These are phyloP conservation scores for Stegastes partitus DNA, from an alignment of 2,113 vertebrate species.

Conservation along the genomic window DNA sequence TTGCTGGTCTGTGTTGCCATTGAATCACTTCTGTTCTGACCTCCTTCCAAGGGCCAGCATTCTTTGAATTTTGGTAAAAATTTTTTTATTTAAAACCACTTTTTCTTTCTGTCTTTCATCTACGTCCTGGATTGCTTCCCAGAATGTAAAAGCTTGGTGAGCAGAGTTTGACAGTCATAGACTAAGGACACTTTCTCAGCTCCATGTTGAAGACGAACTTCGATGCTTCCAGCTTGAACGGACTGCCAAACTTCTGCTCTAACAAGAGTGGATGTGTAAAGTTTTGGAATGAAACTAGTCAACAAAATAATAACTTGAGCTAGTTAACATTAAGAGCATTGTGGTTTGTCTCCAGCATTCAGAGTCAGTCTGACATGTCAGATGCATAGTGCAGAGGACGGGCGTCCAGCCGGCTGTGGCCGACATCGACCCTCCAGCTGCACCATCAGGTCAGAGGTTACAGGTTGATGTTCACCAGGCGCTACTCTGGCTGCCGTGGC, in stretches of 20 bases:
- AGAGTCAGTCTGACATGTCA: slow-evolving; percentile 20
- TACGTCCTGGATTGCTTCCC: no score
- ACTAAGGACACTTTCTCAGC: no score
- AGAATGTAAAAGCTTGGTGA: no score
- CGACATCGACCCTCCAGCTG: not conserved
- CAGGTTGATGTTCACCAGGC: slow-evolving; percentile 85
- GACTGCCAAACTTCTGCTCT: not conserved
- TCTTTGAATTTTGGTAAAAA: no score
- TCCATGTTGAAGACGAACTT: not conserved
- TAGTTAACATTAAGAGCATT: slow-evolving; percentile 41
- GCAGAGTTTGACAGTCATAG: no score
- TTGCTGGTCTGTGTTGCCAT: no score
- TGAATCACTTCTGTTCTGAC: no score
- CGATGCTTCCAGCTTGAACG: not conserved
- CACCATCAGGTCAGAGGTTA: not conserved
- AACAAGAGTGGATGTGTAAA: not conserved
- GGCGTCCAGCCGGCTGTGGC: not conserved
- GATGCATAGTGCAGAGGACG: not conserved
- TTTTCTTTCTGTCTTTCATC: no score
- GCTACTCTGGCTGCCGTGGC: slow-evolving; percentile 90
- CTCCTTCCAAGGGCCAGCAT: no score
- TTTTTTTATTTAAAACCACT: no score
- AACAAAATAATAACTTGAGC: not conserved
- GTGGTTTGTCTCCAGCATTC: slow-evolving; percentile 46
- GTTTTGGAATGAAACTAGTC: slow-evolving; percentile 33